Conservation (phyloP, 2,888 invertebrate species). For the Oithona nana region DNA sequence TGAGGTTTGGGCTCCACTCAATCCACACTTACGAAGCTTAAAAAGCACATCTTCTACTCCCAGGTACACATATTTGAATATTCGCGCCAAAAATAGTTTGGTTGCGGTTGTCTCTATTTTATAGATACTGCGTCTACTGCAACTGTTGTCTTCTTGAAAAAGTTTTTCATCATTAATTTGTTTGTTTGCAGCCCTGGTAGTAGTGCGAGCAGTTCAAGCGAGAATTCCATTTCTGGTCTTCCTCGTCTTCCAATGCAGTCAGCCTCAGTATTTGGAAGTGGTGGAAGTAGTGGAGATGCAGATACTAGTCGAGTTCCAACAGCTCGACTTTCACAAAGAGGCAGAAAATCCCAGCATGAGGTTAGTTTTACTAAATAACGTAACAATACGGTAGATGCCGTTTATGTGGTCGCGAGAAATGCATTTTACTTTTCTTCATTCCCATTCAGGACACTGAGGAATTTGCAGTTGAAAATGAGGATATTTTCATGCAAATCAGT, state of each 20-base stretch:
- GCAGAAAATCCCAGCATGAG: neutral
- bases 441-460: neutral
- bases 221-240: neutral
- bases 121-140: no score
- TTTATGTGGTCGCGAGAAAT: neutral
- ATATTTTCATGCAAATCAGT: neutral
- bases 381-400: neutral
- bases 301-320: neutral
- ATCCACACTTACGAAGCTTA: neutral
- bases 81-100: no score
- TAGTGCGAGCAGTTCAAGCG: neutral
- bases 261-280: neutral
- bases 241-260: neutral
- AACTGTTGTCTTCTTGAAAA: no score
- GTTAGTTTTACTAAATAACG: no score
- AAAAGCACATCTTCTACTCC: neutral
- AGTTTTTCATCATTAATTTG: no score
- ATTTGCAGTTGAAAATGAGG: neutral
- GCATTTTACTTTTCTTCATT: neutral
- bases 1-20: neutral
- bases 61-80: neutral
- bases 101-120: no score
- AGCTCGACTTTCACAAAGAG: neutral
- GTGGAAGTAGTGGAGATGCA: neutral
- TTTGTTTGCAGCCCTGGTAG: no score